Evolutionary conservation across 2,888 invertebrate genomes (phyloP), one percentile per base, ranked within the genome.

Genomic region (Heteromurus nitidus): DNA sequence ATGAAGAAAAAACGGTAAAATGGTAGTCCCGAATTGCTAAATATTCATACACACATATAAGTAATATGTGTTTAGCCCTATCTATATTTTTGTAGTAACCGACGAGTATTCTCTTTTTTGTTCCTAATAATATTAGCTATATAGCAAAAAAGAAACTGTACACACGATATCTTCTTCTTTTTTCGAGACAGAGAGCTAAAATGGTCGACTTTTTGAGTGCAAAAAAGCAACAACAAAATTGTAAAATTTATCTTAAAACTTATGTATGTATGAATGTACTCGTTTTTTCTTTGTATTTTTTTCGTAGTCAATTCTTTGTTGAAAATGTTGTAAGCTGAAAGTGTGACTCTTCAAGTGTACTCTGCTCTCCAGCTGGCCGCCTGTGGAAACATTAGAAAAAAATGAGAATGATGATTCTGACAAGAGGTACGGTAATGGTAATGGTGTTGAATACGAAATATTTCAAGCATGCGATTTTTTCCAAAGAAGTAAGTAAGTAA

Each of bases 361-460:
- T 96, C 96, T 89, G 95, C 94, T 91, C 96, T 93, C 96, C 96
- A 96, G 89, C 95, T 94, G 90, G 94, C 94, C 90, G 94, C 94
- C 96, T 96, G 93, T 82, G 93, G 93, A 89, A 88, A 88, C 88
- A 88, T 89, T 11, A 64, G 53, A 60, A 81, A 53, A 70, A 36
- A 58, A 75, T 28, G 50, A 31, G 60, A 28, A 22, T 22, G 44
- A n/a, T 5, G n/a, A 13, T 53, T 53, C 5, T 13, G 5, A 20
- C 53, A 53, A 3, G 13, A 60, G 60, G 26, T 60, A 7, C 26
- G 26, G n/a, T 22, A 42, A 11, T 20, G 30, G 50, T 7, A 36
- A 65, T n/a, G n/a, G n/a, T n/a, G n/a, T n/a, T n/a, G n/a, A n/a
- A n/a, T n/a, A n/a, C n/a, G n/a, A n/a, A n/a, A n/a, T n/a, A n/a